Conservation (phyloP, 2,888 invertebrate genomes). For the Epinotia bilunana region DNA sequence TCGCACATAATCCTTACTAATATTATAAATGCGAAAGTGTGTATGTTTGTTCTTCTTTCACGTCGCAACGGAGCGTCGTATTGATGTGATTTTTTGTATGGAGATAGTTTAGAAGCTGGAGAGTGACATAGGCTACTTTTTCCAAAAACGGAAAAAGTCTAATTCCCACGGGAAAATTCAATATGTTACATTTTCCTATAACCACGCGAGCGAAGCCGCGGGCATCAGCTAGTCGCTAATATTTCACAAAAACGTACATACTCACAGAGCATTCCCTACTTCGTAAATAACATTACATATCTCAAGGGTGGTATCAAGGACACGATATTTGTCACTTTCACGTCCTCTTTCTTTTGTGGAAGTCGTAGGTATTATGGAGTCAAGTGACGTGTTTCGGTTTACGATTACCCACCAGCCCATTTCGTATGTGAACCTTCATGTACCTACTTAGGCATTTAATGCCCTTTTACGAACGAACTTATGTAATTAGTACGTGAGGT, state of each 20-base stretch:
- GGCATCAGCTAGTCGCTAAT: too few relatives aligned
- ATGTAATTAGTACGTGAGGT: slow-evolving; percentile 40
- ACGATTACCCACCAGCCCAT: slow-evolving; percentile 28
- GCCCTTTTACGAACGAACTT: slow-evolving; percentile 40
- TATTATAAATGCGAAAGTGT: too few relatives aligned
- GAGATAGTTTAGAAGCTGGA: too few relatives aligned
- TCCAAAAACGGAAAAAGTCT: too few relatives aligned
- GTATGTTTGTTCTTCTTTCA: too few relatives aligned
- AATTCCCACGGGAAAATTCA: too few relatives aligned
- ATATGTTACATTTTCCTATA: too few relatives aligned
- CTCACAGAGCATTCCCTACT: background rate
- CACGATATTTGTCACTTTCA: slow-evolving; percentile 30
- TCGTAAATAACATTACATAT: slow-evolving; percentile 8
- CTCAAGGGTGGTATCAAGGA: slow-evolving; percentile 35
- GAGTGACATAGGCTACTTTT: too few relatives aligned
- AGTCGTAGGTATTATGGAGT: slow-evolving; percentile 24
- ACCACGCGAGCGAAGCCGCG: too few relatives aligned
- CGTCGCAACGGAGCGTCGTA: too few relatives aligned
- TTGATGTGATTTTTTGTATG: too few relatives aligned
- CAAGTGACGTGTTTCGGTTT: slow-evolving; percentile 40
- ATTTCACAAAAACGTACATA: slow-evolving; percentile 8
- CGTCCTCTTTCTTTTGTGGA: slow-evolving; percentile 20
- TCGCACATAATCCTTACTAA: background rate
- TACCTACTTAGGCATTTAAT: slow-evolving; percentile 30
- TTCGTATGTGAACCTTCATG: slow-evolving; percentile 35